Base-by-base conservation (phyloP, 2,888 invertebrate species). In the Mystacides longicornis region DNA sequence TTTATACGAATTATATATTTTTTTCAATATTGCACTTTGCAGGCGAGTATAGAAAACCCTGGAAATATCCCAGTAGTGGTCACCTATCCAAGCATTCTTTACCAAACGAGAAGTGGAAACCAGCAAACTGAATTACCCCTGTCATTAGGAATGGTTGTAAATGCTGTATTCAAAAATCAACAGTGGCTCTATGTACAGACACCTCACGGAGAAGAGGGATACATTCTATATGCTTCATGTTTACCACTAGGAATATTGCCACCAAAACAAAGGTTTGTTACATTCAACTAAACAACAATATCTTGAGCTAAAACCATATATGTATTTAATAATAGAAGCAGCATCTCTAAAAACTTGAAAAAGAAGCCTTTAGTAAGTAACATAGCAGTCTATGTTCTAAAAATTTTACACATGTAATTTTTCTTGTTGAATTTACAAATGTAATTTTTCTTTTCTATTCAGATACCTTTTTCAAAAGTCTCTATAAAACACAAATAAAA, bases 141-240 rank as follows among this genome's bases (percentile, higher is more conserved):
- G 50, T 88, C 89, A 0, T 71, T 90, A 57, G 91, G 91, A 3
- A 90, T 89, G 70, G 89, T 91, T 2, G 89, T 91, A 11, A 91
- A 91, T 68, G 90, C 89, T 0, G 86, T 91, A 22, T 91, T 90
- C 69, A 89, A 89, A 69, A 89, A 88, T 65, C 84, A 89, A 64
- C 83, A 84, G 64, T 91, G 91, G 91, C 71, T 91, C 33, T 91
- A 89, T 66, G 89, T 87, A 18, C 89, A 90, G 69, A 91, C 90
- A 1, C 89, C 90, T 2, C 91, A 90, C 63, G 88, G 86, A 0
- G 86, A 89, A 63, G 90, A 90, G 68, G 91, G 91, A 0, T 91
- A 90, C 64, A 85, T 91, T 20, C 79, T 83, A 60, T 89, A 89
- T 62, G 79, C 81, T 16, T 83, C 87, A 2, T 90, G 90, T 66